A percentile compares a stretch with the other conserved stretches of the same genome.
Evolutionary conservation across 1,140 invertebrate genomes (phyloP).

Genomic region (Drosophila pruinosa): DNA sequence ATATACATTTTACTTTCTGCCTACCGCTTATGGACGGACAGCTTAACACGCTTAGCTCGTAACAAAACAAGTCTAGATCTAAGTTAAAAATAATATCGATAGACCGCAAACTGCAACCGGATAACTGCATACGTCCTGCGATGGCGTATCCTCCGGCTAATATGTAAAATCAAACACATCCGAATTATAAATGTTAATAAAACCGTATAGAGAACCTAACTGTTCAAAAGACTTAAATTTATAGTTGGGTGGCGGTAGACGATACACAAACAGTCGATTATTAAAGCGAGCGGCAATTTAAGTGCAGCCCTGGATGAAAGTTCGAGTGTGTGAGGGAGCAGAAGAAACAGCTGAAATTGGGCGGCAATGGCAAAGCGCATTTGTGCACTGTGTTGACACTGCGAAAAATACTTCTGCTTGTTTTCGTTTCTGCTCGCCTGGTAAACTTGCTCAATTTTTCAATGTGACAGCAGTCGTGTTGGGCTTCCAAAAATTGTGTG

Average conservation of each 20-base stretch:
- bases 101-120: slow-evolving; percentile 21
- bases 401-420: no score
- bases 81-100: slow-evolving; percentile 49
- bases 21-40: slow-evolving; percentile 42
- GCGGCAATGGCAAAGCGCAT: background rate
- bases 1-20: slow-evolving; percentile 40
- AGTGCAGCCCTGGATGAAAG: no score
- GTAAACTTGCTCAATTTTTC: background rate
- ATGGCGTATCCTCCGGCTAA: slow-evolving; percentile 39
- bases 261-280: no score
- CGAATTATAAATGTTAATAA: slow-evolving; percentile 76
- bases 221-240: slow-evolving; percentile 4
- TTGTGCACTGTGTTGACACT: background rate
- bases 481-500: background rate
- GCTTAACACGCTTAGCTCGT: slow-evolving; percentile 67
- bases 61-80: slow-evolving; percentile 53
- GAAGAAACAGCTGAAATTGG: background rate
- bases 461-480: background rate
- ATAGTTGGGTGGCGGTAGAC: no score
- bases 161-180: slow-evolving; percentile 73
- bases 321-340: no score
- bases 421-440: no score
- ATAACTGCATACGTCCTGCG: slow-evolving; percentile 22
- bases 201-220: slow-evolving; percentile 51
- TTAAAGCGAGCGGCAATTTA: no score